Base-by-base conservation (phyloP, 2,888 invertebrate species). In the Diploptera punctata region DNA sequence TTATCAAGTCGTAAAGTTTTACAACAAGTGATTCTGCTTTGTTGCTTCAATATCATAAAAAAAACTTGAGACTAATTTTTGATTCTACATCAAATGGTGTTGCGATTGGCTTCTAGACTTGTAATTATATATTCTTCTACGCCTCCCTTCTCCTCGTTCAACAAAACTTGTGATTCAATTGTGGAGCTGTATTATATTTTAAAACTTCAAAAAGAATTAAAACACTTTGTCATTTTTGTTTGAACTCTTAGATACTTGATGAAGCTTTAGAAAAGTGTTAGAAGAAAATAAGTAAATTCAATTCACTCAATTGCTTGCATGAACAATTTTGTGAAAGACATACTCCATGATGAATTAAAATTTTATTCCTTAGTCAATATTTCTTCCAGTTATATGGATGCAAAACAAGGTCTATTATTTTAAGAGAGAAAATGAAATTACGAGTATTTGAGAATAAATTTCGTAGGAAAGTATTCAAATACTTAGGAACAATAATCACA, bases 1-100 rank as follows among this genome's bases (percentile, higher is more conserved):
- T 57, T n/a, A 16, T 16, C 26, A 13, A 29, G n/a, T 10, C 29
- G 26, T 31, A 31, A 57, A 57, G 7, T 57, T 57, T 57, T n/a
- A 57, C 9, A 57, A 29, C 29, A 29, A n/a, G 10, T 57, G 18
- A 26, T 16, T 3, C 33, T 29, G 2, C 31, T 57, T 57, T 29
- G 57, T 29, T 52, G 18, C 29, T 57, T 57, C 24, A 5, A 26
- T 26, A 3, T 2, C 24, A 13, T n/a, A n/a, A n/a, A 26, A 13
- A 54, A 54, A 54, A 57, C 29, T 29, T n/a, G 29, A 57, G 57
- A 3, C 10, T 26, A 54, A 54, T 54, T 54, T 13, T 54, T 26
- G 54, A 21, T 24, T 54, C 26, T 54, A 54, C 21, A 54, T 54
- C 2, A 7, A 33, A 33, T 33, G 33, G 10, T 33, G 33, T 33